Percentiles rank a stretch among this genome's conserved stretches.
Evolutionary conservation across 2,113 vertebrate genomes (phyloP).

Genomic region (Anoura caudifer): DNA sequence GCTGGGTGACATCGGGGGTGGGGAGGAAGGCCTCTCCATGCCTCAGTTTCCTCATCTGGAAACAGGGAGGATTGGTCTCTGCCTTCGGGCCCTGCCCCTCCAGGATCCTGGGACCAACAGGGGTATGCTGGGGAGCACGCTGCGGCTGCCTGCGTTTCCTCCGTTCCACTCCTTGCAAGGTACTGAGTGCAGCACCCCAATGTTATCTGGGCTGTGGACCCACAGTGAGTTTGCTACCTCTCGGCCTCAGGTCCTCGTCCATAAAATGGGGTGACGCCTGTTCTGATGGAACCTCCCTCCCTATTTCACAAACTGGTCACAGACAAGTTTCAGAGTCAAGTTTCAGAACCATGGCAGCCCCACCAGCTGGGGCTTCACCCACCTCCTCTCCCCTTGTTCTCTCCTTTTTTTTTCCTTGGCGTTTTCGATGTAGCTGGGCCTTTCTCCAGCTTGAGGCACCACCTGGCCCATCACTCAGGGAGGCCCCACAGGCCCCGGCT

Average conservation of each 20-base stretch:
- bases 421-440: background rate
- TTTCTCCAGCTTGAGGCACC: background rate
- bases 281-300: background rate
- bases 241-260: background rate
- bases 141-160: background rate
- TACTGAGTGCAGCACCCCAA: rapidly evolving
- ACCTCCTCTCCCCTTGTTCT: background rate
- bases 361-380: background rate
- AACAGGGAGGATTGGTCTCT: background rate
- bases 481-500: conserved; percentile 49
- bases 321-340: background rate
- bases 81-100: no score
- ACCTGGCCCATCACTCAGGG: conserved; percentile 54
- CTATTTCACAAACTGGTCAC: background rate
- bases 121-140: rapidly evolving
- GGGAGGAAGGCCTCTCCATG: background rate
- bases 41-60: conserved; percentile 27
- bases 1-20: background rate
- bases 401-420: background rate
- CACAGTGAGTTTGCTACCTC: background rate
- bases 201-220: background rate
- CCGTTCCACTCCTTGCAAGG: rapidly evolving
- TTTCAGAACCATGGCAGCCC: background rate
- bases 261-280: background rate
- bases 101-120: background rate